Percentiles rank a stretch among this genome's conserved stretches.
These are phyloP conservation scores for Danio jaintianensis DNA, from an alignment of 2,797 vertebrate genomes.

Conservation along the genomic window DNA sequence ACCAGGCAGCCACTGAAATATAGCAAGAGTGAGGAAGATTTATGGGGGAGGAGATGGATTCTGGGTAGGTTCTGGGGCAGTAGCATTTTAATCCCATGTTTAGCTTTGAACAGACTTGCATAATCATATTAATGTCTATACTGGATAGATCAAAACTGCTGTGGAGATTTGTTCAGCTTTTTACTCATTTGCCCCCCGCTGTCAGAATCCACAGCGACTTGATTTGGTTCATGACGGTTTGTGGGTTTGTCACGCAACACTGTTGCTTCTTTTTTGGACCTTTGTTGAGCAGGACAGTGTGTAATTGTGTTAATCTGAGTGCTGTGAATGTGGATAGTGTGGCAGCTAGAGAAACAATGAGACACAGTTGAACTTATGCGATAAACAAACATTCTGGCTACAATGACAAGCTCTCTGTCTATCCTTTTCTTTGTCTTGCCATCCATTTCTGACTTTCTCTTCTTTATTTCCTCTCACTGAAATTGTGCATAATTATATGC, in stretches of 20 bases:
- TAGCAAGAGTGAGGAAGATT: background rate
- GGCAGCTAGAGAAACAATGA: constrained; percentile 67
- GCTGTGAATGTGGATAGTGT: constrained; percentile 50
- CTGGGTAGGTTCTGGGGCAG: background rate
- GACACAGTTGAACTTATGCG: constrained; percentile 65
- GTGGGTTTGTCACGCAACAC: constrained; percentile 7
- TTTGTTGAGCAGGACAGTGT: constrained; percentile 50
- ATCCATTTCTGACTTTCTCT: constrained; percentile 10
- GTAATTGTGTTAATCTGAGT: constrained; percentile 43
- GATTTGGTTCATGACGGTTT: constrained; percentile 10
- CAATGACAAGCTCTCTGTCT: constrained; percentile 41
- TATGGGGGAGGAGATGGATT: constrained; percentile 27
- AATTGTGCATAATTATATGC: background rate
- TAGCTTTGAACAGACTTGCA: constrained; percentile 39
- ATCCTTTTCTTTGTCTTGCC: constrained; percentile 15
- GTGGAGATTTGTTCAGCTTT: constrained; percentile 26
- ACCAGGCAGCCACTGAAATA: background rate
- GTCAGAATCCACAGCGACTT: background rate
- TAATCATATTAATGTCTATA: constrained; percentile 54
- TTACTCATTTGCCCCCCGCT: constrained; percentile 25
- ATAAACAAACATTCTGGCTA: constrained; percentile 63
- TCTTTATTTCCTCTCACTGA: background rate
- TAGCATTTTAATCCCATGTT: constrained; percentile 54
- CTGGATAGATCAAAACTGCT: constrained; percentile 16
- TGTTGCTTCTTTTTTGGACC: constrained; percentile 6